Percentiles rank a stretch among this genome's conserved stretches.
Conservation (phyloP, 2,797 vertebrate genomes). For the Schizothorax lantsangensis region DNA sequence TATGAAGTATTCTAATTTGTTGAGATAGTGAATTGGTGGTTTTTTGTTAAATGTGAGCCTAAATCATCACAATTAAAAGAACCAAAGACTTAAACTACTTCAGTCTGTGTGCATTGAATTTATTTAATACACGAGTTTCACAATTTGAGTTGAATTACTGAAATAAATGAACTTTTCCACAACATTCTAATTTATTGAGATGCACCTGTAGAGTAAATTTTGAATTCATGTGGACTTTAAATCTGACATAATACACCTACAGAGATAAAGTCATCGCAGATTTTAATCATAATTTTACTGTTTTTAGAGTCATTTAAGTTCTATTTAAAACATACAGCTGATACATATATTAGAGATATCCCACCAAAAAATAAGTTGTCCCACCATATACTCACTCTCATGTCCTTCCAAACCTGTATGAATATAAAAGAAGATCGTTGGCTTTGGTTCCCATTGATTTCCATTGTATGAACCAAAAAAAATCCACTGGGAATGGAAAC, state of each 20-base stretch:
- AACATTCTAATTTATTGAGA: too few species aligned
- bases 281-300: background rate
- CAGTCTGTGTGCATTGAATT: too few species aligned
- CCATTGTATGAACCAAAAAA: background rate
- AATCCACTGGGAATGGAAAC: background rate
- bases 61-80: too few species aligned
- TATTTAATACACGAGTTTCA: too few species aligned
- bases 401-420: background rate
- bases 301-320: background rate
- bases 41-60: too few species aligned
- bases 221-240: conserved; percentile 4
- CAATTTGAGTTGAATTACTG: too few species aligned
- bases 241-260: background rate
- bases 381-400: background rate
- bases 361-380: background rate
- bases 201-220: background rate
- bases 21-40: too few species aligned
- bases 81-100: too few species aligned
- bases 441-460: background rate
- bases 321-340: background rate
- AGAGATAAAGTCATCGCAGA: background rate
- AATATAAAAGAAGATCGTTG: background rate
- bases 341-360: background rate
- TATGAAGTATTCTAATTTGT: too few species aligned
- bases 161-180: too few species aligned